Evolutionary conservation across 2,888 invertebrate species (phyloP).

Genomic region (Asteroscopus sphinx): DNA sequence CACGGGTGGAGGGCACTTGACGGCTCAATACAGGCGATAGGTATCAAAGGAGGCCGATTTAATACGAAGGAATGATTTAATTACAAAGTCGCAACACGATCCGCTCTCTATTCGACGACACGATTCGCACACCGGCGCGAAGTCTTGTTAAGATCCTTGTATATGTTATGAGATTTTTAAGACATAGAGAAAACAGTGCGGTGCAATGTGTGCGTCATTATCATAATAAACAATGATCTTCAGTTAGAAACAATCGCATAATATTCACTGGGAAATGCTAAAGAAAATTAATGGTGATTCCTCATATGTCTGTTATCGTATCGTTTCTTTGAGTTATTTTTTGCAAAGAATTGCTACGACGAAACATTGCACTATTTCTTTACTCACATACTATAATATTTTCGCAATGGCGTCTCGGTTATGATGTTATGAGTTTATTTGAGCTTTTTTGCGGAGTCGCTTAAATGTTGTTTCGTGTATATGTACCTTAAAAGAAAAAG

Average conservation of each 20-base stretch:
- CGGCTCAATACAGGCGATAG: constrained; percentile 75
- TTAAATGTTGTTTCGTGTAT: constrained; percentile 60
- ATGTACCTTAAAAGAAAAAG: constrained; percentile 72
- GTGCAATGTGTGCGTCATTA: constrained; percentile 1
- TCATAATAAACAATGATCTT: background rate
- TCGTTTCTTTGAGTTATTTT: background rate
- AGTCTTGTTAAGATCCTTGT: constrained; percentile 45
- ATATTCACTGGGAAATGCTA: background rate
- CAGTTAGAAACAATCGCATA: too few species aligned
- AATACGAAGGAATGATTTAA: constrained; percentile 83
- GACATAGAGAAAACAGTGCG: background rate
- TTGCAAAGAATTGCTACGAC: constrained; percentile 1
- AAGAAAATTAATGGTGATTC: background rate
- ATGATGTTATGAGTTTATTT: constrained; percentile 39
- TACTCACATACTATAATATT: background rate
- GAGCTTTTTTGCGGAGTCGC: constrained; percentile 27
- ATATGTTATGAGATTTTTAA: constrained; percentile 34
- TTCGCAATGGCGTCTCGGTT: constrained; percentile 8
- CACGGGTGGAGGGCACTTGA: constrained; percentile 71
- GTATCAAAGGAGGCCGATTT: constrained; percentile 78
- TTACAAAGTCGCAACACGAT: constrained; percentile 81
- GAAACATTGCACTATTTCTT: constrained; percentile 20
- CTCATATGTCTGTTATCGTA: too few species aligned
- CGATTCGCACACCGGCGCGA: constrained; percentile 46
- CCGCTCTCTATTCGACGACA: constrained; percentile 60